Evolutionary conservation across 2,113 vertebrate species (phyloP), one percentile per base, ranked within the genome.

Genomic region (Euleptes europaea): DNA sequence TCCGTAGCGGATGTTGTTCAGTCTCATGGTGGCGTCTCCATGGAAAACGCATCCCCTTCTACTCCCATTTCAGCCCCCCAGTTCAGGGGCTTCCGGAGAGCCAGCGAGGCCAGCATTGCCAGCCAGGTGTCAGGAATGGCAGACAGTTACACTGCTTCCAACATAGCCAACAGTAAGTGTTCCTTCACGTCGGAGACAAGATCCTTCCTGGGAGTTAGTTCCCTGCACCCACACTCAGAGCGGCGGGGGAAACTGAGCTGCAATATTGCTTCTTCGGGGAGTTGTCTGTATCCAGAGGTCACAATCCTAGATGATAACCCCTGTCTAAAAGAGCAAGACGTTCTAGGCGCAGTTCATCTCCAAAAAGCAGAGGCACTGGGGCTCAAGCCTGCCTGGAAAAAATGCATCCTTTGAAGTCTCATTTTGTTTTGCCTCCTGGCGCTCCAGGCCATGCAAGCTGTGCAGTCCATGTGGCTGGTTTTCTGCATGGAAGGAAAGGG

Each of bases 121-220:
- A 99, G 98, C 97, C 98, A 99, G 96, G 98, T 98, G 95, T 99
- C 98, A 77, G 98, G 98, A 96, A 97, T 99, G 97, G 98, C 98
- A 76, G 98, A 99, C 97, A 99, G 97, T 98, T 98, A 97, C 97
- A 98, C 98, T 78, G 97, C 97, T 86, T 97, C 98, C 97, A 97
- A 97, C 97, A 98, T 99, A 93, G 97, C 98, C 95, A 98, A 99
- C 96, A 98, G 98, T 99, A 97, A 99, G 98, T 98, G 94, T 84
- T 81, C 51, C 91, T 31, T 66, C 83, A 67, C 81, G 81, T 70
- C 69, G 15, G 5, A 87, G 88, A 23, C 49, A 26, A 3, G 76
- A 3, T 33, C 84, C 79, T 3, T 65, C 82, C 76, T 28, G 73
- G 2, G 19, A 57, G 54, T 10, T 87, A 67, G 82, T 67, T 14